phyloP scores from a whole-genome alignment of 1,140 invertebrate species.

The Harpegnathos saltator region DNA sequence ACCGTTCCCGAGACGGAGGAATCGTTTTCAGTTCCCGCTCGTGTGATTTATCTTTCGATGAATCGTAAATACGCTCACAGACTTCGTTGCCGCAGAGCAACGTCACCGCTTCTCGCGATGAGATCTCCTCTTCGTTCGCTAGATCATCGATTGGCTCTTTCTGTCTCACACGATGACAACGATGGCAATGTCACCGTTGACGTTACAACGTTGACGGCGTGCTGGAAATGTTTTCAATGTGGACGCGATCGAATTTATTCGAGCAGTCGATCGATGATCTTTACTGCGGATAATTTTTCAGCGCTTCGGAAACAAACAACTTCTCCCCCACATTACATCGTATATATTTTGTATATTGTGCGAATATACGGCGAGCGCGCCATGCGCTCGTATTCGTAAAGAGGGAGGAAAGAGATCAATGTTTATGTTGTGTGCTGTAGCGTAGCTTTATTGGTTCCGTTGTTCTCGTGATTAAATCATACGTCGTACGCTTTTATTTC shows the following conservation, averaged over 20 bases:
- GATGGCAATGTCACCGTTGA: not conserved
- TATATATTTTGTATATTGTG: slow-evolving; percentile 1
- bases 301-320: not conserved
- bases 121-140: slow-evolving; percentile 28
- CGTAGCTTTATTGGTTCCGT: slow-evolving; percentile 10
- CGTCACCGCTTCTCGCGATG: slow-evolving; percentile 61
- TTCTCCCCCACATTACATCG: not conserved
- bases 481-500: slow-evolving; percentile 34
- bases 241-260: not conserved
- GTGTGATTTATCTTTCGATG: slow-evolving; percentile 8
- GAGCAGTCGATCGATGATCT: slow-evolving; percentile 22
- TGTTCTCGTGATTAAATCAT: slow-evolving; percentile 22
- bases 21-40: not conserved
- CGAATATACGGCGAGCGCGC: slow-evolving; percentile 15
- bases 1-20: slow-evolving; percentile 2
- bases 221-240: too few species aligned
- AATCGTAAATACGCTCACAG: slow-evolving; percentile 67
- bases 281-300: not conserved
- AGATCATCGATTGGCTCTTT: slow-evolving; percentile 45
- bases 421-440: slow-evolving; percentile 54
- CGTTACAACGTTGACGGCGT: too few species aligned
- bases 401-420: slow-evolving; percentile 69
- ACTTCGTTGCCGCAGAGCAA: slow-evolving; percentile 76
- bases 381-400: slow-evolving; percentile 47
- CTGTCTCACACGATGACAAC: not conserved